phyloP scores from a whole-genome alignment of 2,797 vertebrate genomes.

The Myripristis murdjan region DNA sequence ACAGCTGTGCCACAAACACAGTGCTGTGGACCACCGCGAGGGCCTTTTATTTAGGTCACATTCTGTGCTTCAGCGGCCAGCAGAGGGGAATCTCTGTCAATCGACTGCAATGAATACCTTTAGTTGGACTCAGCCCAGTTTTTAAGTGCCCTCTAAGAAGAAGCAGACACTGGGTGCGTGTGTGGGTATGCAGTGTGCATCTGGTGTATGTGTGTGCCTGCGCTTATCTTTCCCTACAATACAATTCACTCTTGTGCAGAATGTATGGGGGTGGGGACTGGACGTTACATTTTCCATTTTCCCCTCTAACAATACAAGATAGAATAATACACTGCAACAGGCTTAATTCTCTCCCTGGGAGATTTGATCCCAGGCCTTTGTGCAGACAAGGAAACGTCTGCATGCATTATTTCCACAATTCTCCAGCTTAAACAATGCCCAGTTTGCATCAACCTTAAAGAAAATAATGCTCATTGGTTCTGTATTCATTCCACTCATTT shows the following conservation, averaged over 20 bases:
- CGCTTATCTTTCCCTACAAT: neutral
- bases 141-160: constrained; percentile 64
- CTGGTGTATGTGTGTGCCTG: constrained; percentile 33
- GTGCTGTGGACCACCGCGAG: constrained; percentile 73
- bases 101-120: constrained; percentile 76
- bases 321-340: constrained; percentile 39
- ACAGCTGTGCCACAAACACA: constrained; percentile 81
- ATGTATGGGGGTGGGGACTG: constrained; percentile 13
- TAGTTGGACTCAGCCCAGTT: constrained; percentile 63
- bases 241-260: neutral
- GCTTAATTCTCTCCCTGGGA: constrained; percentile 40
- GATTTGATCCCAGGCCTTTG: constrained; percentile 53
- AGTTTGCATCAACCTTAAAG: constrained; percentile 42
- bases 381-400: constrained; percentile 48
- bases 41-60: constrained; percentile 83
- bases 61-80: constrained; percentile 74
- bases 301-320: constrained; percentile 23
- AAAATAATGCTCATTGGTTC: constrained; percentile 33
- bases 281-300: constrained; percentile 37
- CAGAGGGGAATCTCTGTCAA: constrained; percentile 78
- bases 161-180: constrained; percentile 49
- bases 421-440: constrained; percentile 55
- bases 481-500: constrained; percentile 24
- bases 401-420: constrained; percentile 58
- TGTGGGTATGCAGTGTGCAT: constrained; percentile 15